Base-by-base conservation (phyloP, 2,113 vertebrate species). In the Oryzias javanicus region DNA sequence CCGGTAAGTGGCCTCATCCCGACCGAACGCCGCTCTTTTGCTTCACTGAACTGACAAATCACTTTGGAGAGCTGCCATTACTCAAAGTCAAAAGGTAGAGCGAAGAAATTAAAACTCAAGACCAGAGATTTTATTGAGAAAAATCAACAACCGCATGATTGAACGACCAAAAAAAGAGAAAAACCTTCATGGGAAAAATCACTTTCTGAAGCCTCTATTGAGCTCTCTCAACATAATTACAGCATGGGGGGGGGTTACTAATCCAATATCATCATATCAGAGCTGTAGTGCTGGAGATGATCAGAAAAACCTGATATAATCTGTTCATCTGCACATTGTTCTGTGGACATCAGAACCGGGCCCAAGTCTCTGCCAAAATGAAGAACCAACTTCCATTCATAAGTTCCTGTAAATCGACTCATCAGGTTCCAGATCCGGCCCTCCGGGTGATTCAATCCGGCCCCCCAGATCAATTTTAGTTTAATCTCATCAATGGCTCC, bases 41-140 rank as follows among this genome's bases (percentile, higher is more conserved):
- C 83, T 86, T 87, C 85, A 78, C 6, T 73, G 85, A 87, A 74
- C 85, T 83, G 83, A 86, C 79, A 89, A 87, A 89, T 87, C 74
- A 76, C 82, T 80, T 84, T 85, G 83, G 82, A 83, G 74, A 47
- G 55, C 70, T 15, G 80, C 87, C 85, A 87, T 86, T 78, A 52
- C 68, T 87, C 84, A 84, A 81, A 80, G 81, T 84, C 67, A 22
- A 62, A 80, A 70, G 70, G 76, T 57, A 61, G 64, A 53, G 76
- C 48, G 10, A 50, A 64, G 60, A 72, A 74, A 84, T 84, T 81
- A 73, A 81, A 86, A 78, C 74, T 76, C 55, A 25, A 35, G 61
- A 67, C 35, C 78, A 48, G 69, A 47, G 67, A 76, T 66, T 72
- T 81, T 55, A 49, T n/a, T 42, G 75, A 72, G 69, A 41, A 35